A percentile compares a stretch with the other conserved stretches of the same genome.
phyloP scores from a whole-genome alignment of 2,888 invertebrate genomes.

The Meganola albula region DNA sequence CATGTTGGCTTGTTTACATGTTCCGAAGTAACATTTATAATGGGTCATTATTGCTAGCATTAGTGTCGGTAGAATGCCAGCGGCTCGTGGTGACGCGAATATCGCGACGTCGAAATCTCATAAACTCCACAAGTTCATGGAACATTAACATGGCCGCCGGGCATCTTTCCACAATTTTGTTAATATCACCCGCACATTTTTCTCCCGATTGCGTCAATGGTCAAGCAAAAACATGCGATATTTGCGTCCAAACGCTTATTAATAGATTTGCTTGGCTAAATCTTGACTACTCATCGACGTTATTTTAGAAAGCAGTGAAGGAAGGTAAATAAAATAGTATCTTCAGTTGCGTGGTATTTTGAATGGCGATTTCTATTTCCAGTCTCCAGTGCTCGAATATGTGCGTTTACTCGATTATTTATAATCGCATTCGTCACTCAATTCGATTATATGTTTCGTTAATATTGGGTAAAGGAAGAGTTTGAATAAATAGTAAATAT shows the following conservation, averaged over 20 bases:
- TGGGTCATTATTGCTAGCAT: conserved; percentile 42
- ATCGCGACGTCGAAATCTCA: conserved; percentile 20
- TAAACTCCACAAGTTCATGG: conserved; percentile 62
- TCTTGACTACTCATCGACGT: conserved; percentile 64
- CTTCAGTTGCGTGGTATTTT: conserved; percentile 50
- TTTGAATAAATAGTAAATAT: conserved; percentile 58
- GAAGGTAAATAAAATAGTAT: conserved; percentile 70
- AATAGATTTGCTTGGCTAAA: conserved; percentile 68
- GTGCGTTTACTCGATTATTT: conserved; percentile 57
- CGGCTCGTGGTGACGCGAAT: conserved; percentile 20
- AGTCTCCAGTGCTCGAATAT: too few relatives aligned
- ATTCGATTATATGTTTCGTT: conserved; percentile 59
- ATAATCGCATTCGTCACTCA: conserved; percentile 65
- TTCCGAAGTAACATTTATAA: conserved; percentile 32
- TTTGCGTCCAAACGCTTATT: conserved; percentile 68
- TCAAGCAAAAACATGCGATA: conserved; percentile 63
- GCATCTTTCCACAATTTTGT: conserved; percentile 59
- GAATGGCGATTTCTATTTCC: conserved; percentile 54
- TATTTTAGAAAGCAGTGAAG: conserved; percentile 64
- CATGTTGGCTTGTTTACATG: conserved; percentile 49
- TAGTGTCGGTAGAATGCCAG: conserved; percentile 23
- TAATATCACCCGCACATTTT: conserved; percentile 70
- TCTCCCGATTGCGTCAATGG: conserved; percentile 72
- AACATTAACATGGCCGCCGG: conserved; percentile 35
- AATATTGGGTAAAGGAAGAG: conserved; percentile 58